These are phyloP conservation scores for Poeciliopsis gracilis DNA, from an alignment of 2,797 vertebrate genomes.

Conservation along the genomic window DNA sequence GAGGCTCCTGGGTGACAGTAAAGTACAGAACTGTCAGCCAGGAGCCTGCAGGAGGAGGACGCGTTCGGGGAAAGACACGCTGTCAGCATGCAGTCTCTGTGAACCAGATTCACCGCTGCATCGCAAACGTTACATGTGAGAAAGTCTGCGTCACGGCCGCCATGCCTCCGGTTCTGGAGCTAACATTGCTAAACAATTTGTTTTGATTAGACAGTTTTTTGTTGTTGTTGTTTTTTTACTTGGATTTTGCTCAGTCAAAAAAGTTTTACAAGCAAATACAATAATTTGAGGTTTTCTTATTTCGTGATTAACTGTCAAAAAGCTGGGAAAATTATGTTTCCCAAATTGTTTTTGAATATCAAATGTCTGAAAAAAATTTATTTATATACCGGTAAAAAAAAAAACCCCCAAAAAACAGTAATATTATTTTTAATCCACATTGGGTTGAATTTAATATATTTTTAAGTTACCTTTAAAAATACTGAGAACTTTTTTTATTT, in stretches of 20 bases:
- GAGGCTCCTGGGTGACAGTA: conserved; percentile 70
- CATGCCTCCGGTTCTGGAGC: not conserved
- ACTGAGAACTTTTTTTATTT: conserved; percentile 40
- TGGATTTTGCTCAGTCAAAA: not conserved
- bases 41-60: conserved; percentile 23
- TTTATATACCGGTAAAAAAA: not conserved
- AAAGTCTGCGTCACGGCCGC: not conserved
- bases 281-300: not conserved
- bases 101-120: conserved; percentile 47
- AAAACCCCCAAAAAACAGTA: too few species aligned
- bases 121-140: conserved; percentile 34
- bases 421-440: not conserved
- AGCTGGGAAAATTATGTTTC: not conserved
- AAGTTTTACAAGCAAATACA: not conserved
- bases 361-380: not conserved
- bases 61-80: conserved; percentile 44
- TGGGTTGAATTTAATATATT: conserved; percentile 1
- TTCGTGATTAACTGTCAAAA: not conserved
- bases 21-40: conserved; percentile 50
- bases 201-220: not conserved
- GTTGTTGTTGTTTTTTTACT: not conserved
- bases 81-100: conserved; percentile 53
- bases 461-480: conserved; percentile 38
- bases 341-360: not conserved
- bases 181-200: not conserved